Evolutionary conservation across 1,140 invertebrate species (phyloP).

Genomic region (Temnothorax curvispinosus): DNA sequence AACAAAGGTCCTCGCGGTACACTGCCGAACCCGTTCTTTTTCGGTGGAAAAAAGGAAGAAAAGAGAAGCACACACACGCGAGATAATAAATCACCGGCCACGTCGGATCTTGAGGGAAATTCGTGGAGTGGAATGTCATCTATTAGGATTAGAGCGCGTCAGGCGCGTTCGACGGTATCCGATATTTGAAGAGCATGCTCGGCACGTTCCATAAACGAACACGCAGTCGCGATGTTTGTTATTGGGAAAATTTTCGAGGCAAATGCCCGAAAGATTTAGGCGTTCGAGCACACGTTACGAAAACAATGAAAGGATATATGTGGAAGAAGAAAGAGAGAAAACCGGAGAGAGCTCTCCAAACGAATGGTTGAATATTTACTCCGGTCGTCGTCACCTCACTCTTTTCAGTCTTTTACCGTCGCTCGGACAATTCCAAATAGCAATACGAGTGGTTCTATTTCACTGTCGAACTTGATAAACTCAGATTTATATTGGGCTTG

Average conservation of each 20-base stretch:
- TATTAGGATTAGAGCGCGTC: slow-evolving; percentile 76
- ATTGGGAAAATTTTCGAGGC: slow-evolving; percentile 54
- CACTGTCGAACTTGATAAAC: slow-evolving; percentile 47
- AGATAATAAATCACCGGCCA: slow-evolving; percentile 78
- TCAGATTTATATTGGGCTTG: slow-evolving; percentile 32
- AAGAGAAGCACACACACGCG: slow-evolving; percentile 27
- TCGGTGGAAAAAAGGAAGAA: slow-evolving; percentile 50
- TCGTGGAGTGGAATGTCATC: slow-evolving; percentile 76
- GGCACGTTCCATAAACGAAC: slow-evolving; percentile 63
- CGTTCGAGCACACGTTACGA: slow-evolving; percentile 63
- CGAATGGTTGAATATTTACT: slow-evolving; percentile 76
- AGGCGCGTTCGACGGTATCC: slow-evolving; percentile 5
- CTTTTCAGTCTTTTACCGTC: slow-evolving; percentile 38
- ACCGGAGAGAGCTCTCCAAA: slow-evolving; percentile 34
- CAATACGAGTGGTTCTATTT: slow-evolving; percentile 55
- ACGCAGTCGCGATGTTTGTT: slow-evolving; percentile 47
- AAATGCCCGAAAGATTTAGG: slow-evolving; percentile 53
- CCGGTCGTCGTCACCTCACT: slow-evolving; percentile 18
- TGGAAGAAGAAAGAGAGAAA: background rate
- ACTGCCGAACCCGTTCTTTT: slow-evolving; percentile 66
- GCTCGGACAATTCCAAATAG: slow-evolving; percentile 63
- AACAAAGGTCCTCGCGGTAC: slow-evolving; percentile 65
- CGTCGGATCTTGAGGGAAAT: slow-evolving; percentile 71
- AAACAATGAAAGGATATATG: slow-evolving; percentile 58
- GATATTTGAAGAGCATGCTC: slow-evolving; percentile 37